Percentiles rank a stretch among this genome's conserved stretches.
These are phyloP conservation scores for Takifugu bimaculatus DNA, from an alignment of 2,113 vertebrate genomes.

Conservation along the genomic window DNA sequence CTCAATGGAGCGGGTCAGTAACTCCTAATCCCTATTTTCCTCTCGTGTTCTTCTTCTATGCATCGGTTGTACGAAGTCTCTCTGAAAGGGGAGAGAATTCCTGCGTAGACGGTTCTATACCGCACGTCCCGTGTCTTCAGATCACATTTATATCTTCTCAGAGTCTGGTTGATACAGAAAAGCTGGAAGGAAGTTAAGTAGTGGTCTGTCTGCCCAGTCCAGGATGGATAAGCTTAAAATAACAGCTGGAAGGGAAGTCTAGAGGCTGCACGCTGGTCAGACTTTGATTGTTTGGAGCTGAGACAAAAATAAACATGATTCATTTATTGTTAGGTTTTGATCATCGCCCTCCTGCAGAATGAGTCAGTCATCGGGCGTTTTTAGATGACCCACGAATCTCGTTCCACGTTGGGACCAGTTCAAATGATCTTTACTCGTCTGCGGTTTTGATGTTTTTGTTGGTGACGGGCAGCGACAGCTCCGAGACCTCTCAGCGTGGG, in stretches of 20 bases:
- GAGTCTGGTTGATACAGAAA: slow-evolving; percentile 25
- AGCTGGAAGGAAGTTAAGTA: slow-evolving; percentile 44
- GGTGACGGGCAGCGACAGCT: too few species aligned
- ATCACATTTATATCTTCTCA: not conserved
- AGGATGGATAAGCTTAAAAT: slow-evolving; percentile 31
- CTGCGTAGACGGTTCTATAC: not conserved
- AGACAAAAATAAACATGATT: too few species aligned
- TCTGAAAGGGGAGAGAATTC: not conserved
- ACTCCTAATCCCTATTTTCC: slow-evolving; percentile 3
- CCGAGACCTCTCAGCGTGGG: not conserved
- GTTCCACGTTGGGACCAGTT: too few species aligned
- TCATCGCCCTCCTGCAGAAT: too few species aligned
- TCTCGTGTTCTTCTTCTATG: not conserved
- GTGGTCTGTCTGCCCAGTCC: slow-evolving; percentile 25
- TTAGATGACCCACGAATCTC: too few species aligned
- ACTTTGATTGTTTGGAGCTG: not conserved
- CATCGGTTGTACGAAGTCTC: not conserved
- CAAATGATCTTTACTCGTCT: too few species aligned
- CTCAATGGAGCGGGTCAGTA: slow-evolving; percentile 65
- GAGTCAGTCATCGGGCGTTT: too few species aligned
- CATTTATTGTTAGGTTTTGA: too few species aligned
- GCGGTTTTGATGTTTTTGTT: too few species aligned
- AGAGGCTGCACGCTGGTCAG: not conserved
- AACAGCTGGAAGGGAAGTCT: slow-evolving; percentile 4
- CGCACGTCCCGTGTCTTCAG: not conserved